Evolutionary conservation across 2,888 invertebrate genomes (phyloP).

Genomic region (Tribolium freemani): DNA sequence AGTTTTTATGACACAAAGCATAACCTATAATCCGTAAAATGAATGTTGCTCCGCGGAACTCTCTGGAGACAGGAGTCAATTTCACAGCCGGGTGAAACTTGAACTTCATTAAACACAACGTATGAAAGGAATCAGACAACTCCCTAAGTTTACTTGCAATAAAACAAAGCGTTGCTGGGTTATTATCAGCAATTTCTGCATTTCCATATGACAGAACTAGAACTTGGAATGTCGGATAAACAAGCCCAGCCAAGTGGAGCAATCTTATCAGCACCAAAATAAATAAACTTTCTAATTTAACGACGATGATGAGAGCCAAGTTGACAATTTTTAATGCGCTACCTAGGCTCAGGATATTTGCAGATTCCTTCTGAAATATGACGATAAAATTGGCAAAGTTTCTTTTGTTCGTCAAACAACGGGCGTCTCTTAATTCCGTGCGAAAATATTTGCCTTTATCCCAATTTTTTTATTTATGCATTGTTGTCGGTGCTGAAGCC

Average conservation of each 20-base stretch:
- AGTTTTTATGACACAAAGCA: conserved; percentile 33
- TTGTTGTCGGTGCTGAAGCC: not conserved
- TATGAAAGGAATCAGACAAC: conserved; percentile 46
- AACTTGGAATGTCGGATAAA: not conserved
- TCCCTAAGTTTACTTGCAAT: conserved; percentile 24
- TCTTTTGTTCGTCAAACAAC: not conserved
- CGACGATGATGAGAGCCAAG: too few relatives aligned
- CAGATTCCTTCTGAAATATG: too few relatives aligned
- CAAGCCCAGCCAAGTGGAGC: not conserved
- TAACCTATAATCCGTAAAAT: conserved; percentile 49
- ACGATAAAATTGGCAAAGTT: too few relatives aligned
- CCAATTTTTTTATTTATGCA: not conserved
- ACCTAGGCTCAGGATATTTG: too few relatives aligned
- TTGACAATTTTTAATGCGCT: too few relatives aligned
- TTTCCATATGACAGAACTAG: conserved; percentile 2
- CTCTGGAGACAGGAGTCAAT: conserved; percentile 56
- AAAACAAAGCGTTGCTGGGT: conserved; percentile 13
- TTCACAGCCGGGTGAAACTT: conserved; percentile 58
- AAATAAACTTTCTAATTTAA: not conserved
- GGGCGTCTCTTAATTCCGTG: not conserved
- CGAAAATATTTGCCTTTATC: conserved; percentile 6
- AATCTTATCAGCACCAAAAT: not conserved
- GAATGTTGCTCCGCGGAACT: conserved; percentile 30
- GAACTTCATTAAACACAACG: conserved; percentile 59
- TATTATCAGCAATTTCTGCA: conserved; percentile 21